Conservation (phyloP, 2,113 vertebrate genomes). For the Gavialis gangeticus region DNA sequence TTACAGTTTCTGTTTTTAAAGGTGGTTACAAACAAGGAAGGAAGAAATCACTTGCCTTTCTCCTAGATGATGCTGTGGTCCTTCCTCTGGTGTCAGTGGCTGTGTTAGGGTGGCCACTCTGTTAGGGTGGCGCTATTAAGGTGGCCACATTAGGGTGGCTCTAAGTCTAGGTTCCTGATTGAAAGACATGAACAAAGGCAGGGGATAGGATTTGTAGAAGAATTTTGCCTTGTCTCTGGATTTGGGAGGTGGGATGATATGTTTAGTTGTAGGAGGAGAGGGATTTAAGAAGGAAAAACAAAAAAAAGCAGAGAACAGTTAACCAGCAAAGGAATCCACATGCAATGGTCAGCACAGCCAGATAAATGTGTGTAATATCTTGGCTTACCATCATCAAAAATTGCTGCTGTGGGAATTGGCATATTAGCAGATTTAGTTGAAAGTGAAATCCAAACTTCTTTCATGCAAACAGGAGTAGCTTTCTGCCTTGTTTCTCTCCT, state of each 20-base stretch:
- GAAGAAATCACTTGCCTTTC: neutral
- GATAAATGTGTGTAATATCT: conserved; percentile 13
- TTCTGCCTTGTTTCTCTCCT: conserved; percentile 46
- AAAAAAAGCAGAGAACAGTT: conserved; percentile 6
- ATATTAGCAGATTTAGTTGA: conserved; percentile 44
- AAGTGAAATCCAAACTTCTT: conserved; percentile 31
- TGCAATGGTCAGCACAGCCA: conserved; percentile 37
- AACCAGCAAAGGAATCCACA: neutral
- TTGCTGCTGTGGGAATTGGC: conserved; percentile 34
- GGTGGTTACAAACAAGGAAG: neutral
- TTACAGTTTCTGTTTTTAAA: neutral
- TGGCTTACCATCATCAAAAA: neutral
- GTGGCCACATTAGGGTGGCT: neutral
- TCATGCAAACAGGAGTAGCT: conserved; percentile 38
- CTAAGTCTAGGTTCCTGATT: neutral
- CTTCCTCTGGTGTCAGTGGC: neutral
- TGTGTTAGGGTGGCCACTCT: neutral
- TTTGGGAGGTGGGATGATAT: neutral
- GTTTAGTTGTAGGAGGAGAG: neutral
- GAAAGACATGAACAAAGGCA: neutral
- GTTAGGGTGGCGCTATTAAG: rapidly evolving
- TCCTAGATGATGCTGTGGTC: rapidly evolving
- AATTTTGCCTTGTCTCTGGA: neutral
- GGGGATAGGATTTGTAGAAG: neutral
- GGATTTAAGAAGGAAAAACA: neutral